Evolutionary conservation across 1,140 invertebrate genomes (phyloP).

Genomic region (Patella vulgata): DNA sequence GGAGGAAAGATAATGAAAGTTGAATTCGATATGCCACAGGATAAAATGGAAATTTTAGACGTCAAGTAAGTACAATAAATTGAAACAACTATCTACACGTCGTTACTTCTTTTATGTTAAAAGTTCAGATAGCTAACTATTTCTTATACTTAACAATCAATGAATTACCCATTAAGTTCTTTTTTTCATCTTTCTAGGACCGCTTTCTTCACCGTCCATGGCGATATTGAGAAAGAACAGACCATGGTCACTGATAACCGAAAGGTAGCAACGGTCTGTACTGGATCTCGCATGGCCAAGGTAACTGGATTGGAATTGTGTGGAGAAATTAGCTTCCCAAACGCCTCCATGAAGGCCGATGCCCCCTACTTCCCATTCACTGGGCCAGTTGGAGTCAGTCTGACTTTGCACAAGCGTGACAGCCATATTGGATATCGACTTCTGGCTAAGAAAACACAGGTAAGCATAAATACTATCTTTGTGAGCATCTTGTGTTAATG

Average conservation of each 20-base stretch:
- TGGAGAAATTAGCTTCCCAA: slow-evolving; percentile 78
- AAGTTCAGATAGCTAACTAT: not conserved
- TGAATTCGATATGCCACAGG: slow-evolving; percentile 82
- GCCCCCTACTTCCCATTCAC: slow-evolving; percentile 81
- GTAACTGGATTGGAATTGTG: slow-evolving; percentile 86
- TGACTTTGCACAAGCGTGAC: slow-evolving; percentile 85
- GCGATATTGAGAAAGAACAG: slow-evolving; percentile 48
- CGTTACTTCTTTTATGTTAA: not conserved
- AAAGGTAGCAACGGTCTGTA: slow-evolving; percentile 72
- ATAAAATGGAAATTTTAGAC: slow-evolving; percentile 85
- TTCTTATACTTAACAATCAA: too few relatives aligned
- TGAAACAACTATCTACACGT: too few relatives aligned
- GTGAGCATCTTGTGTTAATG: not conserved
- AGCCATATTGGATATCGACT: slow-evolving; percentile 68
- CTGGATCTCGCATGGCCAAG: slow-evolving; percentile 48
- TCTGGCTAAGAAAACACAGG: slow-evolving; percentile 52
- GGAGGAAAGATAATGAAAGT: slow-evolving; percentile 76
- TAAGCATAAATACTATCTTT: slow-evolving; percentile 26
- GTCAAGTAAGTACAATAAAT: slow-evolving; percentile 72
- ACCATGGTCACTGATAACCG: slow-evolving; percentile 67
- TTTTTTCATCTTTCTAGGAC: slow-evolving; percentile 40
- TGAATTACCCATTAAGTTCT: too few relatives aligned
- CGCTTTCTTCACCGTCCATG: slow-evolving; percentile 53
- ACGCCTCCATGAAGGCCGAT: slow-evolving; percentile 69
- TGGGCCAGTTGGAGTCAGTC: slow-evolving; percentile 80